Evolutionary conservation across 2,888 invertebrate genomes (phyloP), one percentile per base, ranked within the genome.

Genomic region (Cylloceria caligata): DNA sequence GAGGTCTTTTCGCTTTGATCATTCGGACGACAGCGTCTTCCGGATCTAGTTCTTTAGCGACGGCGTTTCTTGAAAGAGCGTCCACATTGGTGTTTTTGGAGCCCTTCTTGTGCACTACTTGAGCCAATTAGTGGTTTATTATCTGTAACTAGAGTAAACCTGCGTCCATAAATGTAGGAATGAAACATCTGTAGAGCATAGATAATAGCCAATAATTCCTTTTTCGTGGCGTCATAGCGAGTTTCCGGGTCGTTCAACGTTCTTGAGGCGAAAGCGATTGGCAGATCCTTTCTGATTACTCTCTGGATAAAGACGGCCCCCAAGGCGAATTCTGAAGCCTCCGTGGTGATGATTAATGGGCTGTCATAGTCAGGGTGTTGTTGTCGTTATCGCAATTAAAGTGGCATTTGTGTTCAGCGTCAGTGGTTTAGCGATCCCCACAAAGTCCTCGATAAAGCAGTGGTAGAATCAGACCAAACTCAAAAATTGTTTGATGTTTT

Each of bases 271-370:
- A 84, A 91, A 16, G 90, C 89, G 16, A 91, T 84, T 6, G 90
- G 89, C 4, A 83, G 77, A 62, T 92, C 91, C 64, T 89, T 85
- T 3, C 88, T 89, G 52, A 89, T 87, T 5, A 87, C 86, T 0
- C 85, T 85, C 77, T 92, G 91, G 2, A 89, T 87, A 3, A 90
- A 71, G 3, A 91, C 86, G n/a, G 88, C 85, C 30, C 87, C 89
- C 30, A 88, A 83, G 6, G 88, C 90, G 74, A 77, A 87, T 49
- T 86, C 86, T 42, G 85, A 88, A 21, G 88, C 91, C 67, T 87
- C 92, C 21, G 88, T 92, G n/a, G 87, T 88, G 47, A 88, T 79
- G 71, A 81, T 86, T 77, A 88, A 90, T 34, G 81, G 73, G 84
- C 85, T 78, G 0, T 42, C 55, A 72, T 89, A 90, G 81, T 91